Evolutionary conservation across 2,888 invertebrate genomes (phyloP), one percentile per base, ranked within the genome.

Genomic region (Steinernema scapterisci): DNA sequence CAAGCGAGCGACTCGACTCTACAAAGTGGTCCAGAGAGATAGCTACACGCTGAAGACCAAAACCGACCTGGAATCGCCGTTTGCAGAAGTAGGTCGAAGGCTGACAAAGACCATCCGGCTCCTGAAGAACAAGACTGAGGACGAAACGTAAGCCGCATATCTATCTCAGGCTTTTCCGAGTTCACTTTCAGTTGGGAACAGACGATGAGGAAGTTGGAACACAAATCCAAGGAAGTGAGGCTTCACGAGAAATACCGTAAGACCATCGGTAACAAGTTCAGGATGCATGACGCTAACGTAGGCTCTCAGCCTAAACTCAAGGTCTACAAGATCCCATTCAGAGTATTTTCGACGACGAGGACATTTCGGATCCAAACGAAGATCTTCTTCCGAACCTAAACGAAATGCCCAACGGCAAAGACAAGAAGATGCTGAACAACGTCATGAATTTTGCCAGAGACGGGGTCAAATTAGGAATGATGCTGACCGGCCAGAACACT

Each of bases 111-210:
- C 71, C 7, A 7, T 71, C 9, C 25, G 21, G 19, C 45, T 46
- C 9, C 21, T 46, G 71, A 71, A 71, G 44, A 71, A 45, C 71
- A 71, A 71, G 25, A 46, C 44, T 19, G 23, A 45, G 6, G 71
- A 71, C 13, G 25, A 51, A 2, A 72, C 19, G 31, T 51, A 21
- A 23, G 31, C 54, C 6, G 21, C 52, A 31, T n/a, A n/a, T n/a
- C n/a, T n/a, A n/a, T n/a, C n/a, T n/a, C n/a, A n/a, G n/a, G n/a
- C n/a, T n/a, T n/a, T n/a, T n/a, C 27, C 19, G 1, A 1, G 1
- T 56, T 2, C 31, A 52, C n/a, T 1, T 73, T 73, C 38, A 74
- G 74, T 9, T 75, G 75, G 75, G 77, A 76, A 71, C 25, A 76
- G 16, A 75, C 75, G 9, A 63, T 75, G 23, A 13, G 23, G 2